These are phyloP conservation scores for Leptatherina wallacei DNA, from an alignment of 2,797 vertebrate species.

Conservation along the genomic window DNA sequence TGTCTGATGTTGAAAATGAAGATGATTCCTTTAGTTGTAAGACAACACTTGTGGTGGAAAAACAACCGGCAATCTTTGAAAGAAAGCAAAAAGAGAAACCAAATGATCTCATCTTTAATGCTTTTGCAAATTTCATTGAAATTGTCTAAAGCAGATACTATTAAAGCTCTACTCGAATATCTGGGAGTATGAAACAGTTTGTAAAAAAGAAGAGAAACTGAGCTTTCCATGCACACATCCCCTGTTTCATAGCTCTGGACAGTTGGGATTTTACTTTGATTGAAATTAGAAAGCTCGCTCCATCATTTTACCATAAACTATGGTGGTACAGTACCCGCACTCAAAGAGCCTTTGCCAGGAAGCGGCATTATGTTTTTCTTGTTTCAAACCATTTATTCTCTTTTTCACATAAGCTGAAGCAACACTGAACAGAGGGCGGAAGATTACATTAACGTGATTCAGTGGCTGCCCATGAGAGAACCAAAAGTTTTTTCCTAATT, in stretches of 20 bases:
- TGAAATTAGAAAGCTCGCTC: conserved; percentile 67
- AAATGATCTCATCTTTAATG: not conserved
- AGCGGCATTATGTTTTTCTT: conserved; percentile 45
- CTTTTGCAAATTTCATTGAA: not conserved
- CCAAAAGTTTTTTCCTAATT: conserved; percentile 68
- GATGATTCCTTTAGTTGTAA: not conserved
- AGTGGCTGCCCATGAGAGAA: conserved; percentile 48
- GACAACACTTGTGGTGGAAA: not conserved
- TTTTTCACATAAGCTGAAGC: conserved; percentile 49
- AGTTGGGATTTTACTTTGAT: conserved; percentile 62
- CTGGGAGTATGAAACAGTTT: conserved; percentile 51
- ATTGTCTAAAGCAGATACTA: conserved; percentile 2
- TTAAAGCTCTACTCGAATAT: conserved; percentile 59
- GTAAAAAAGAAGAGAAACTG: conserved; percentile 47
- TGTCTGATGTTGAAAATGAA: not conserved
- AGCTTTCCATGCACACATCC: conserved; percentile 65
- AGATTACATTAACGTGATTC: conserved; percentile 46
- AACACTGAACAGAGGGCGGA: conserved; percentile 48
- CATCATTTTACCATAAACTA: conserved; percentile 51
- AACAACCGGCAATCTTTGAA: not conserved
- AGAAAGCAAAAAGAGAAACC: conserved; percentile 15
- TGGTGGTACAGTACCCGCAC: conserved; percentile 49
- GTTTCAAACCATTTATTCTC: conserved; percentile 64
- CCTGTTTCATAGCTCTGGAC: conserved; percentile 58
- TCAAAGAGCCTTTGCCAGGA: conserved; percentile 57